Evolutionary conservation across 2,797 vertebrate species (phyloP), one percentile per base, ranked within the genome.

Genomic region (Chiroxiphia lanceolata): DNA sequence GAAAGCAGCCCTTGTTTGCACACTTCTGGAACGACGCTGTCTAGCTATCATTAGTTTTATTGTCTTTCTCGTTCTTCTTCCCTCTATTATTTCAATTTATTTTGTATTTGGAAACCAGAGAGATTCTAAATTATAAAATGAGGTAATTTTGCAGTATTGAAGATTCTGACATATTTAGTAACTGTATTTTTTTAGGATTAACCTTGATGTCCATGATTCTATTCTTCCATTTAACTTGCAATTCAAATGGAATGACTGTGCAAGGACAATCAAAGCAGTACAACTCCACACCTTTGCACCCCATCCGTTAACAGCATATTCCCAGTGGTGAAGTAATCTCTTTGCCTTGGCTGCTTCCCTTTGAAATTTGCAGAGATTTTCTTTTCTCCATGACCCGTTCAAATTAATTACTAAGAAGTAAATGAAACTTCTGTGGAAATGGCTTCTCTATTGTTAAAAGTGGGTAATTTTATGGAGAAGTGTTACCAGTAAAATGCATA

Each of bases 341-440:
- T 69, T 92, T 78, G 56, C 57, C 31, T 76, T 86, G 82, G 22
- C 60, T 84, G 64, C 34, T 90, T 83, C 11, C 3, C 44, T 93
- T 93, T 59, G 59, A 94, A 92, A 89, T 85, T 48, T 72, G 53
- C 50, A 75, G 65, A 18, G 75, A 42, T 88, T 80, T 91, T 92
- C 64, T 85, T 90, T 91, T 80, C 82, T 72, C 9, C 44, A 47
- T 83, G 53, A 75, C 27, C 51, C 42, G 65, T 70, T 74, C 48
- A 86, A 95, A 77, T 85, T 69, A 93, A 91, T 81, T 77, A 89
- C 64, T 74, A 80, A 89, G 60, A 80, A 94, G 64, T 69, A 60
- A 94, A 90, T 69, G 10, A 92, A 93, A 92, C 61, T 85, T 61
- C 48, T n/a, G 9, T 38, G 31, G 57, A 60, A 96, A 84, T 83